Evolutionary conservation across 2,797 vertebrate genomes (phyloP).

Genomic region (Urosaurus nigricauda): DNA sequence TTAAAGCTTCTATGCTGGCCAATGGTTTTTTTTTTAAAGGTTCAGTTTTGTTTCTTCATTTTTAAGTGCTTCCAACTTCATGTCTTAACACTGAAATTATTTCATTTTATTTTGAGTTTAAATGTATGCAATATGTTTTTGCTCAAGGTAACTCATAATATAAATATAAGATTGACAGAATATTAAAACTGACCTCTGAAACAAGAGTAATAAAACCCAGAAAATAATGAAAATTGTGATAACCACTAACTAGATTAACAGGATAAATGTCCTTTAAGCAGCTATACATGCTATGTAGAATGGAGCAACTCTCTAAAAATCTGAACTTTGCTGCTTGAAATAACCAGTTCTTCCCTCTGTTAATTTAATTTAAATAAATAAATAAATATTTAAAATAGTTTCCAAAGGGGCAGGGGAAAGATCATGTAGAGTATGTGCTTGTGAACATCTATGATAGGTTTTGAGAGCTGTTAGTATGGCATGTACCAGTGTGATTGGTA

Average conservation of each 20-base stretch:
- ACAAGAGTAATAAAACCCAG: no score
- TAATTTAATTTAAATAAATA: no score
- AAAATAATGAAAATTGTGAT: no score
- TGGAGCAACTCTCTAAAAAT: neutral
- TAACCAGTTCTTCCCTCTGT: no score
- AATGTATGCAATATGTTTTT: neutral
- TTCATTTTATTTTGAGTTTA: neutral
- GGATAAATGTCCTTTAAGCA: neutral
- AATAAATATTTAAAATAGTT: no score
- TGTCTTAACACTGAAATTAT: neutral
- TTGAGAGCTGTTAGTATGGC: neutral
- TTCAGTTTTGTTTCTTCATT: neutral
- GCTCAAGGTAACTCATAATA: neutral
- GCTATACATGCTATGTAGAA: no score
- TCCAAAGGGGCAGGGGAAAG: no score
- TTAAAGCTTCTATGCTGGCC: neutral
- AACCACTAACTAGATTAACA: no score
- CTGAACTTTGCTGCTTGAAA: neutral
- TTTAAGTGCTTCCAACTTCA: neutral
- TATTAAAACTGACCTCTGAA: neutral
- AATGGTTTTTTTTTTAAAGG: neutral
- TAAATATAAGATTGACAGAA: no score
- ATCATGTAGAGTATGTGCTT: neutral
- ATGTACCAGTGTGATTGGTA: neutral
- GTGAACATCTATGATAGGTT: neutral